Percentiles rank a stretch among this genome's conserved stretches.
These are phyloP conservation scores for Taenaris catops DNA, from an alignment of 2,888 invertebrate genomes.

Conservation along the genomic window DNA sequence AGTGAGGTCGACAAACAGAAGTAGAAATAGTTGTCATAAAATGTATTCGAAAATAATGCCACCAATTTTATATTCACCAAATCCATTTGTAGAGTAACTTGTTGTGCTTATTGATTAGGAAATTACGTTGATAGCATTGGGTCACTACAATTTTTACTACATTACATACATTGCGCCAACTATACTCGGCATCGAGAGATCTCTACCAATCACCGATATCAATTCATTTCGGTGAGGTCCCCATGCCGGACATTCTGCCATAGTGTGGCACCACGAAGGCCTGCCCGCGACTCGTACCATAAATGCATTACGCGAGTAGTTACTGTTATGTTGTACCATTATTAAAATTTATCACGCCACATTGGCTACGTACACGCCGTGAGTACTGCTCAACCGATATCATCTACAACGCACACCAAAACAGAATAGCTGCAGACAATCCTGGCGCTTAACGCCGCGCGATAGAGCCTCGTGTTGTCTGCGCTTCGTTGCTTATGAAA, in stretches of 20 bases:
- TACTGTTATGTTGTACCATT: slow-evolving; percentile 19
- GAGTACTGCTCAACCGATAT: slow-evolving; percentile 19
- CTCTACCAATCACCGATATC: too few relatives aligned
- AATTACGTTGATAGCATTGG: too few relatives aligned
- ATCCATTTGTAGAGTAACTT: too few relatives aligned
- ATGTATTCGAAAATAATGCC: too few relatives aligned
- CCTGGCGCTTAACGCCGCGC: neutral
- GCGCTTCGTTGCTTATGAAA: slow-evolving; percentile 3
- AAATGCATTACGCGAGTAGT: slow-evolving; percentile 7
- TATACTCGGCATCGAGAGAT: too few relatives aligned
- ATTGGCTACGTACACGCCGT: slow-evolving; percentile 24
- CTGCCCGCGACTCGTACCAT: neutral
- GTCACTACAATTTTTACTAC: neutral
- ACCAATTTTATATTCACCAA: too few relatives aligned
- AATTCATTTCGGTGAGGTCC: too few relatives aligned
- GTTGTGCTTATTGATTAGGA: too few relatives aligned
- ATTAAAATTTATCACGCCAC: slow-evolving; percentile 25
- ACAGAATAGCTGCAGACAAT: neutral
- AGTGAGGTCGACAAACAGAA: too few relatives aligned
- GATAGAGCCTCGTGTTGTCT: slow-evolving; percentile 4
- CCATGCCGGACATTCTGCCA: too few relatives aligned
- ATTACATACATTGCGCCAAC: too few relatives aligned
- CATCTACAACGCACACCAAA: slow-evolving; percentile 11
- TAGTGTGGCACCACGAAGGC: neutral
- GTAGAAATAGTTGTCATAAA: too few relatives aligned